These are phyloP conservation scores for Cabera pusaria DNA, from an alignment of 2,888 invertebrate genomes.

Conservation along the genomic window DNA sequence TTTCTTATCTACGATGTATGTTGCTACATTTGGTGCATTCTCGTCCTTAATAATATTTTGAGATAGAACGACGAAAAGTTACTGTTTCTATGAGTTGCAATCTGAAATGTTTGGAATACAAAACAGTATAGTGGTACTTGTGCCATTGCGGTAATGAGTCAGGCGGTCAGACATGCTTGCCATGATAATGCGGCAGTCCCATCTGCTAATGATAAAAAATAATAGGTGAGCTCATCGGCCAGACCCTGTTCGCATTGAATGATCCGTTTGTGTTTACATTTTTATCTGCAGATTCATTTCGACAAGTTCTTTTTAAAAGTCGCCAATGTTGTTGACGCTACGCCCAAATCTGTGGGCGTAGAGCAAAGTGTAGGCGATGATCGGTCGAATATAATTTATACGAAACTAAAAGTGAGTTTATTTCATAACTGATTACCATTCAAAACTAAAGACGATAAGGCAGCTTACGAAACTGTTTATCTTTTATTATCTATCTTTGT, in stretches of 20 bases:
- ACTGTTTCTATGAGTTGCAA: too few species aligned
- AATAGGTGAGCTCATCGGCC: slow-evolving; percentile 55
- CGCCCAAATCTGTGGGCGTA: slow-evolving; percentile 42
- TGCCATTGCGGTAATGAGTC: slow-evolving; percentile 38
- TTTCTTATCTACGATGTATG: slow-evolving; percentile 35
- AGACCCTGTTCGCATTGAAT: slow-evolving; percentile 37
- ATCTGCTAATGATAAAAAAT: slow-evolving; percentile 59
- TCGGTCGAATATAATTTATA: slow-evolving; percentile 24
- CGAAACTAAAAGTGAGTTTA: slow-evolving; percentile 41
- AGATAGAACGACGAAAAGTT: too few species aligned
- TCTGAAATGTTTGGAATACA: too few species aligned
- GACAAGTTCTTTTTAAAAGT: slow-evolving; percentile 31
- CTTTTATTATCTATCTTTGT: slow-evolving; percentile 35
- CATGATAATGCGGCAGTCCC: slow-evolving; percentile 41
- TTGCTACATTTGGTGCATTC: slow-evolving; percentile 23
- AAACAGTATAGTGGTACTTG: too few species aligned
- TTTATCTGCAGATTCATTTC: slow-evolving; percentile 32
- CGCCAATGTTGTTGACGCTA: slow-evolving; percentile 43
- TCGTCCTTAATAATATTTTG: too few species aligned
- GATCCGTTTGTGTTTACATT: slow-evolving; percentile 33
- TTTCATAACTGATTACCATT: slow-evolving; percentile 41
- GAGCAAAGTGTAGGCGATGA: slow-evolving; percentile 42
- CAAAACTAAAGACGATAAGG: slow-evolving; percentile 26
- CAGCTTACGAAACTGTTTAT: slow-evolving; percentile 37
- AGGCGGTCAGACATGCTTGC: slow-evolving; percentile 43